These are phyloP conservation scores for Muscidifurax raptorellus DNA, from an alignment of 1,140 invertebrate genomes.

Conservation along the genomic window DNA sequence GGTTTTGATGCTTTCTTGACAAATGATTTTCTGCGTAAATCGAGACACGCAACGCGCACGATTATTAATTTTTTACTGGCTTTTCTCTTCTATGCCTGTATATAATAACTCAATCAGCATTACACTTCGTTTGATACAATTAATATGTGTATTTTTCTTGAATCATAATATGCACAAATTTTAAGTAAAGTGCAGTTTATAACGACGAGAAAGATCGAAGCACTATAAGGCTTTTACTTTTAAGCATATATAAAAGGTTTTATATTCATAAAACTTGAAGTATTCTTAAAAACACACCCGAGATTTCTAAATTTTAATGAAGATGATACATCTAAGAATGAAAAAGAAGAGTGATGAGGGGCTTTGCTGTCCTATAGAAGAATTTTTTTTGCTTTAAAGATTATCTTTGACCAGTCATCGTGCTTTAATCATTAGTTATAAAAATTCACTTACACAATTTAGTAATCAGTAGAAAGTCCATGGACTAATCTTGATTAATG, in stretches of 20 bases:
- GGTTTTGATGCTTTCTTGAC: neutral
- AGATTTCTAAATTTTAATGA: neutral
- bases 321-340: neutral
- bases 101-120: neutral
- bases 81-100: too few relatives aligned
- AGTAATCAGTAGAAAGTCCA: neutral
- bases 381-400: neutral
- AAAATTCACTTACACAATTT: neutral
- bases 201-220: too few relatives aligned
- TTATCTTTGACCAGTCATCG: constrained; percentile 12
- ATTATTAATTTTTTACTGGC: too few relatives aligned
- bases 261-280: too few relatives aligned
- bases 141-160: too few relatives aligned
- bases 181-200: too few relatives aligned
- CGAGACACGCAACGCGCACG: neutral
- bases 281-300: neutral
- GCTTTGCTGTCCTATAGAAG: neutral
- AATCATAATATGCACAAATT: too few relatives aligned
- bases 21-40: too few relatives aligned
- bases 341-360: neutral
- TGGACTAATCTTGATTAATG: too few relatives aligned
- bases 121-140: neutral
- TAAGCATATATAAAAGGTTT: too few relatives aligned
- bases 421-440: neutral
- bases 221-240: too few relatives aligned